Evolutionary conservation across 2,888 invertebrate genomes (phyloP).

Genomic region (Synergus itoensis): DNA sequence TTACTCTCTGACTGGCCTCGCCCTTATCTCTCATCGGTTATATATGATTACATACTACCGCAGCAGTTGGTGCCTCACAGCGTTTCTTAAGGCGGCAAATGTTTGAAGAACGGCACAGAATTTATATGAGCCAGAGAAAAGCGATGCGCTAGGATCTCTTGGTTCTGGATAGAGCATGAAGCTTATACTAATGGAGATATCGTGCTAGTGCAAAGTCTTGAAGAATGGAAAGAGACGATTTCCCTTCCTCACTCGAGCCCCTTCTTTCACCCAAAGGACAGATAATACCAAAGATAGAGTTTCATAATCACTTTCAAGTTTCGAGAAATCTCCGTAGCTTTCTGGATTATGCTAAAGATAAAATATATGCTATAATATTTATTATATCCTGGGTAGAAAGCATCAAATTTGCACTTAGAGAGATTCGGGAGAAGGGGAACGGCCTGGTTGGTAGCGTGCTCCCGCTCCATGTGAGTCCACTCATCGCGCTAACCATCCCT

Average conservation of each 20-base stretch:
- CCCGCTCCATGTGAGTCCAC: too few species aligned
- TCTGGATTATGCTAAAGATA: too few species aligned
- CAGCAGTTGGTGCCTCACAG: conserved; percentile 48
- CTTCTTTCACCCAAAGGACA: conserved; percentile 1
- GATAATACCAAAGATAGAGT: background rate
- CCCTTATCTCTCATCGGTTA: conserved; percentile 63
- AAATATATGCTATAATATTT: too few species aligned
- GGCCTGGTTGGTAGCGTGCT: too few species aligned
- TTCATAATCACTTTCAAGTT: background rate
- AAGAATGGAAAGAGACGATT: conserved; percentile 12
- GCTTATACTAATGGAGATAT: conserved; percentile 39
- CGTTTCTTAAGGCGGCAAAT: conserved; percentile 60
- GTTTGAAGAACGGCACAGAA: conserved; percentile 61
- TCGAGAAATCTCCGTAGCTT: too few species aligned
- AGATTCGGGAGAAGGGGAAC: too few species aligned
- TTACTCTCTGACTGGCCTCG: conserved; percentile 48
- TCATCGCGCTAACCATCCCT: too few species aligned
- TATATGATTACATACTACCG: conserved; percentile 56
- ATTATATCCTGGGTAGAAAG: too few species aligned
- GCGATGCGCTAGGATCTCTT: conserved; percentile 33
- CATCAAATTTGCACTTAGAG: too few species aligned
- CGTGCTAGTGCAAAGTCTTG: conserved; percentile 20
- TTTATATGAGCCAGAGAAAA: conserved; percentile 63
- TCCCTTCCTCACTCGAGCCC: background rate
- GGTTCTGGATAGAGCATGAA: conserved; percentile 28